Evolutionary conservation across 2,797 vertebrate species (phyloP).

Genomic region (Chloroceryle inda): DNA sequence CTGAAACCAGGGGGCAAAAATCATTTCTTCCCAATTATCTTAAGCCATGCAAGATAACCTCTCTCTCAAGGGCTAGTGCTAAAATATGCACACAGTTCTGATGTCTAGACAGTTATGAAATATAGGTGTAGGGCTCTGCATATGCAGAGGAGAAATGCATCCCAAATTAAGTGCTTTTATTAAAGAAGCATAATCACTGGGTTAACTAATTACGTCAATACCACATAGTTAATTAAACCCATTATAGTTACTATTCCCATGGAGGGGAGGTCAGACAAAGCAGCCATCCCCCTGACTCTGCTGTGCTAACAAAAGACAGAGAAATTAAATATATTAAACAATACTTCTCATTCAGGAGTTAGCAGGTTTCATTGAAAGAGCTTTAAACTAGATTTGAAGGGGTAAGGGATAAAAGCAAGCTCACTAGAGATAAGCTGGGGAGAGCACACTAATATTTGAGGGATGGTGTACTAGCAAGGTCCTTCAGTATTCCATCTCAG

Average conservation of each 20-base stretch:
- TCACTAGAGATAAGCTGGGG: background rate
- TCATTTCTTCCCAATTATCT: conserved; percentile 81
- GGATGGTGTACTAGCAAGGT: background rate
- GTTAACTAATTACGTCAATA: conserved; percentile 84
- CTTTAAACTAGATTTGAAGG: background rate
- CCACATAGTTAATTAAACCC: conserved; percentile 85
- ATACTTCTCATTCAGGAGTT: conserved; percentile 33
- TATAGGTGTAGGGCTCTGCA: conserved; percentile 67
- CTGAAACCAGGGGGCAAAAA: conserved; percentile 80
- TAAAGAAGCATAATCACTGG: conserved; percentile 81
- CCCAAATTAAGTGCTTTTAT: conserved; percentile 83
- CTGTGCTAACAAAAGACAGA: conserved; percentile 74
- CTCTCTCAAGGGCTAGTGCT: conserved; percentile 69
- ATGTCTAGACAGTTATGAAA: conserved; percentile 81
- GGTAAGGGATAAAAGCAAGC: background rate
- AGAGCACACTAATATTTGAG: background rate
- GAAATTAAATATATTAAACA: conserved; percentile 78
- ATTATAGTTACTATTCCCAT: conserved; percentile 82
- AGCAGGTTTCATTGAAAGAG: background rate
- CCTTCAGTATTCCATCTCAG: background rate
- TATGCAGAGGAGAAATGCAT: conserved; percentile 70
- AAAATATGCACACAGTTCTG: conserved; percentile 74
- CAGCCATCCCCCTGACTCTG: conserved; percentile 53
- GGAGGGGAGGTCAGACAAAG: conserved; percentile 79
- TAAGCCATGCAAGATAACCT: conserved; percentile 76